Percentiles rank a stretch among this genome's conserved stretches.
Conservation (phyloP, 2,113 vertebrate species). For the Ptilorrhoa leucosticta region DNA sequence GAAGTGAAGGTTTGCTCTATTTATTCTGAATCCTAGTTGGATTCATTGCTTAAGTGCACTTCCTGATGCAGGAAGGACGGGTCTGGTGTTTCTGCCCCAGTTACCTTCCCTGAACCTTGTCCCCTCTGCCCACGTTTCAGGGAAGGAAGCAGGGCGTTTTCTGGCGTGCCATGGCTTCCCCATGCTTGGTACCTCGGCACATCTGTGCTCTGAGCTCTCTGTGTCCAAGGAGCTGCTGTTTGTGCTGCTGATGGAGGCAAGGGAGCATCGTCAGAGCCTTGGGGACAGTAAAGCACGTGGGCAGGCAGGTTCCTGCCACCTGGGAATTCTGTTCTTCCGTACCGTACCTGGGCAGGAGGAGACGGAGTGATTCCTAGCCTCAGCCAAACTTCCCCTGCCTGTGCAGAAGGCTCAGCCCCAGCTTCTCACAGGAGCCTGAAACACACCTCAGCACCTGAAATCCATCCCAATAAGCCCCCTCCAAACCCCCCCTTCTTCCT, state of each 20-base stretch:
- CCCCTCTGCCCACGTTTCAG: not conserved
- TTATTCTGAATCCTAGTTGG: not conserved
- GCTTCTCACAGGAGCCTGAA: not conserved
- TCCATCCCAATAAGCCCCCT: rapidly evolving
- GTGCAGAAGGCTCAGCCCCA: not conserved
- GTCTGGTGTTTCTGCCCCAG: not conserved
- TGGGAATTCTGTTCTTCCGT: not conserved
- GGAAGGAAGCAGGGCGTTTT: not conserved
- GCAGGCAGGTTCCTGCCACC: not conserved
- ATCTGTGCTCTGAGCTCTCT: not conserved
- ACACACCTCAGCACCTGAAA: not conserved
- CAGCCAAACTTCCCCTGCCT: not conserved
- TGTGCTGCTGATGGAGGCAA: not conserved
- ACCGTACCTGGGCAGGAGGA: rapidly evolving
- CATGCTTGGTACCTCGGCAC: not conserved
- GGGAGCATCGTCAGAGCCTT: not conserved
- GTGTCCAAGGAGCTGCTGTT: not conserved
- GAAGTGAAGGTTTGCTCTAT: not conserved
- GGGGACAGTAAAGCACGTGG: not conserved
- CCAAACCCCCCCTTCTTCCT: not conserved
- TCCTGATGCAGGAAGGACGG: rapidly evolving
- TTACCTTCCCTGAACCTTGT: not conserved
- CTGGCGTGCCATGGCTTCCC: not conserved
- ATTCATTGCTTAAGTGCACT: not conserved
- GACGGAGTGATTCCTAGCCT: rapidly evolving